Percentiles rank a stretch among this genome's conserved stretches.
These are phyloP conservation scores for Molossus alvarezi DNA, from an alignment of 2,797 vertebrate species.

Conservation along the genomic window DNA sequence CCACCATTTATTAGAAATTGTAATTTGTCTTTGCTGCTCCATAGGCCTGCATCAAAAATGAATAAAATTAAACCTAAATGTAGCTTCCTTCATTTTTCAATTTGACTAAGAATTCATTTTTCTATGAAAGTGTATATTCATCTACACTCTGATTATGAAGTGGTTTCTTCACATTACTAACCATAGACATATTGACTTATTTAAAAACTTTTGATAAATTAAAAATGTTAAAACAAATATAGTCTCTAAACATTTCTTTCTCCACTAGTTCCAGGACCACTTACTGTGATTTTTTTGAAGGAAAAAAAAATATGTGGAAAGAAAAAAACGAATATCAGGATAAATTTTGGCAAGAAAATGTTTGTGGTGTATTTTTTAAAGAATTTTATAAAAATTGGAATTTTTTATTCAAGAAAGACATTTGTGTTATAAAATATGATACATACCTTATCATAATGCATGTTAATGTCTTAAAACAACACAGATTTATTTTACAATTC, in stretches of 20 bases:
- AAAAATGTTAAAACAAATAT: not conserved
- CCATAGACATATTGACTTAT: not conserved
- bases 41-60: slow-evolving; percentile 18
- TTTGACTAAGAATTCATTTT: slow-evolving; percentile 44
- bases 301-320: not conserved
- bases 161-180: not conserved
- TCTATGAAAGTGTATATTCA: not conserved
- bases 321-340: not conserved
- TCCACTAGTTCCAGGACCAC: not conserved
- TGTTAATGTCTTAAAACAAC: not conserved
- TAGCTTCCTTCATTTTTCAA: slow-evolving; percentile 56
- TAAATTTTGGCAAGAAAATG: not conserved
- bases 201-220: not conserved
- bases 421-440: not conserved
- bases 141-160: not conserved
- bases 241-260: not conserved
- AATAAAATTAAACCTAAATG: slow-evolving; percentile 62
- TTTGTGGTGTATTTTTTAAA: not conserved
- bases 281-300: not conserved
- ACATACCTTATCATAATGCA: not conserved
- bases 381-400: not conserved
- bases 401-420: not conserved
- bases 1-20: slow-evolving; percentile 76
- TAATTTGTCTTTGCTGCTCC: slow-evolving; percentile 70
- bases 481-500: not conserved